phyloP scores from a whole-genome alignment of 2,797 vertebrate species.

The Myiothlypis chrysogaster region DNA sequence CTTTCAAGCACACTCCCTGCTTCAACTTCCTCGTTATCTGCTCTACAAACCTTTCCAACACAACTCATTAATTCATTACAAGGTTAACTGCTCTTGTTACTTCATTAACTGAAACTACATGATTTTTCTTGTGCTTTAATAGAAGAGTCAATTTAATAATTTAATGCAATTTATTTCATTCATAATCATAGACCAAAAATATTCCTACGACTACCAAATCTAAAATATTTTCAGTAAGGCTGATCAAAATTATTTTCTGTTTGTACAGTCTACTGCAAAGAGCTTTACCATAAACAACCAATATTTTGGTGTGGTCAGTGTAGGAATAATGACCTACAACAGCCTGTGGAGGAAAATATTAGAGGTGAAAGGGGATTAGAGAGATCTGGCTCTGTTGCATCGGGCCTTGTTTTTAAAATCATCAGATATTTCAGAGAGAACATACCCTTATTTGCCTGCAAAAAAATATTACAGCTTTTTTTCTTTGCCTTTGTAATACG shows the following conservation, averaged over 20 bases:
- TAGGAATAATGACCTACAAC: background rate
- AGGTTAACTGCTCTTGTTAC: constrained; percentile 39
- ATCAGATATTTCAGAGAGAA: background rate
- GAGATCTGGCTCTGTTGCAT: background rate
- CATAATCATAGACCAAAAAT: background rate
- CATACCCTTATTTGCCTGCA: background rate
- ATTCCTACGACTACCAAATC: background rate
- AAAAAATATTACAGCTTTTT: background rate
- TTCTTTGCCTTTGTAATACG: background rate
- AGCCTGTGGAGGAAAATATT: background rate
- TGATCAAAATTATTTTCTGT: background rate
- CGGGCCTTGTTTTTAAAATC: background rate
- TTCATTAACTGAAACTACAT: constrained; percentile 31
- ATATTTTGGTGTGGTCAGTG: background rate
- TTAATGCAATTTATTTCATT: background rate
- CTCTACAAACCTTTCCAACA: constrained; percentile 18
- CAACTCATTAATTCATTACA: constrained; percentile 33
- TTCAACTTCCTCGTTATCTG: constrained; percentile 26
- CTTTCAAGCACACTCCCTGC: constrained; percentile 1
- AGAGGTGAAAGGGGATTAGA: background rate
- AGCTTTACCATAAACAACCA: background rate
- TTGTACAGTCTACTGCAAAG: background rate
- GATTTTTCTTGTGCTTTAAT: constrained; percentile 21
- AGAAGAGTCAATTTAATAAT: constrained; percentile 13
- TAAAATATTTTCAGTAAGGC: background rate